These are phyloP conservation scores for Talpa occidentalis DNA, from an alignment of 2,113 vertebrate species.

Conservation along the genomic window DNA sequence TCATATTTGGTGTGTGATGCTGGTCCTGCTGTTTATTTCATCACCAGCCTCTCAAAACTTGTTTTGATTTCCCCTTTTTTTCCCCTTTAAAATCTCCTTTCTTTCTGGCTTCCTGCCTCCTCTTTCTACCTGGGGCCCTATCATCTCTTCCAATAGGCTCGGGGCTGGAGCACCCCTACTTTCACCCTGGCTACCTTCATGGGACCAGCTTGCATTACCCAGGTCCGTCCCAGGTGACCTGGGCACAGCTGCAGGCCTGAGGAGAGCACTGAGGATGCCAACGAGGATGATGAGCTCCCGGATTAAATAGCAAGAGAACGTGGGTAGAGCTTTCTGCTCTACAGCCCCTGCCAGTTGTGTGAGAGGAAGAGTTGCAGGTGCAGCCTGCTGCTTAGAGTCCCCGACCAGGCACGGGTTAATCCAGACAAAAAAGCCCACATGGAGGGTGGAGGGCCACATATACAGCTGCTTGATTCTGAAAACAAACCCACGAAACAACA, in stretches of 20 bases:
- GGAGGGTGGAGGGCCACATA: constrained; percentile 76
- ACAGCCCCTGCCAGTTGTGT: constrained; percentile 85
- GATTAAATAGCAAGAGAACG: not conserved
- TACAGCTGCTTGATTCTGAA: constrained; percentile 88
- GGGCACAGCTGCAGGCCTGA: not conserved
- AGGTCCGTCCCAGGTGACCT: not conserved
- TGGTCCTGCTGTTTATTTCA: not conserved
- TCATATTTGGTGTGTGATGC: not conserved
- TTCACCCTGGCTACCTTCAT: not conserved
- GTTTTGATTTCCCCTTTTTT: not conserved
- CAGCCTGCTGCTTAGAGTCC: constrained; percentile 86
- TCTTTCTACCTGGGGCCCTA: not conserved
- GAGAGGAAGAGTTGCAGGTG: constrained; percentile 87
- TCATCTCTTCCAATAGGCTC: not conserved
- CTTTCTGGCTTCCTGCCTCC: not conserved
- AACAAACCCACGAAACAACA: constrained; percentile 89
- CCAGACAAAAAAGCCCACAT: constrained; percentile 91
- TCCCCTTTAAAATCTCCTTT: not conserved
- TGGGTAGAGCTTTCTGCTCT: constrained; percentile 91
- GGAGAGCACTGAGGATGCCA: not conserved
- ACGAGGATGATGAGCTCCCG: not conserved
- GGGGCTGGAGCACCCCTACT: rapidly evolving
- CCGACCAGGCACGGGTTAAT: constrained; percentile 85
- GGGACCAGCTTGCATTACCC: not conserved
- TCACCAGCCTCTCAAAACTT: not conserved